Percentiles rank a stretch among this genome's conserved stretches.
These are phyloP conservation scores for Rapana venosa DNA, from an alignment of 2,888 invertebrate genomes.

Conservation along the genomic window DNA sequence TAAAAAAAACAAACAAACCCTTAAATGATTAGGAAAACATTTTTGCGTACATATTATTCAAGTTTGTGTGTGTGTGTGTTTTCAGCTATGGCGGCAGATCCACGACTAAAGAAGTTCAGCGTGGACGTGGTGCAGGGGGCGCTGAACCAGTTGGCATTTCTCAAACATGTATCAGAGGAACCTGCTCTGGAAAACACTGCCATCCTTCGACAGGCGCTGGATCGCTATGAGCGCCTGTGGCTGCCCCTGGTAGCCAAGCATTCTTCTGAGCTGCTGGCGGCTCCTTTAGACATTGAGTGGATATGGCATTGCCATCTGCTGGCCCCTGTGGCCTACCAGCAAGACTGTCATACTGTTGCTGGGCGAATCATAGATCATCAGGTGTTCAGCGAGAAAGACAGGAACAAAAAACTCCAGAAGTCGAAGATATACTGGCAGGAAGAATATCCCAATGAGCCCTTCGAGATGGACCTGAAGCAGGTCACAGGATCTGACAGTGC, in stretches of 20 bases:
- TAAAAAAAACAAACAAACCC: no score
- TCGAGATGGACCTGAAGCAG: conserved; percentile 60
- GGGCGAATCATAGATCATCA: conserved; percentile 78
- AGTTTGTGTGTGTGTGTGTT: neutral
- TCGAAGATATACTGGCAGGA: conserved; percentile 68
- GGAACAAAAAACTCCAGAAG: conserved; percentile 65
- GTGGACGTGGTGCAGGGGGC: conserved; percentile 58
- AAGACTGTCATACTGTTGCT: conserved; percentile 69
- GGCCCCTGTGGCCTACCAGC: conserved; percentile 72
- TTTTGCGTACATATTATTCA: no score
- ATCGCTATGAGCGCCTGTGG: conserved; percentile 79
- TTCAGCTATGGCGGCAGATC: conserved; percentile 35
- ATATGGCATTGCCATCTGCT: conserved; percentile 79
- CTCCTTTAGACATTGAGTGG: conserved; percentile 80
- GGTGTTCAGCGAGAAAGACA: conserved; percentile 70
- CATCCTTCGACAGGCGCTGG: conserved; percentile 77
- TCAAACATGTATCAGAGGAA: conserved; percentile 60
- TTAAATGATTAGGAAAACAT: no score
- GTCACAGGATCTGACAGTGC: conserved; percentile 43
- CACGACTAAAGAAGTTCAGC: conserved; percentile 46
- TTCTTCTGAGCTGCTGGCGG: conserved; percentile 73
- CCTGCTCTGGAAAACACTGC: conserved; percentile 69
- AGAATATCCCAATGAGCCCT: conserved; percentile 71
- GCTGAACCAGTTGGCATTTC: conserved; percentile 64
- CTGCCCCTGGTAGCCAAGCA: conserved; percentile 78